phyloP scores from a whole-genome alignment of 2,113 vertebrate species.

The Phoxinus phoxinus region DNA sequence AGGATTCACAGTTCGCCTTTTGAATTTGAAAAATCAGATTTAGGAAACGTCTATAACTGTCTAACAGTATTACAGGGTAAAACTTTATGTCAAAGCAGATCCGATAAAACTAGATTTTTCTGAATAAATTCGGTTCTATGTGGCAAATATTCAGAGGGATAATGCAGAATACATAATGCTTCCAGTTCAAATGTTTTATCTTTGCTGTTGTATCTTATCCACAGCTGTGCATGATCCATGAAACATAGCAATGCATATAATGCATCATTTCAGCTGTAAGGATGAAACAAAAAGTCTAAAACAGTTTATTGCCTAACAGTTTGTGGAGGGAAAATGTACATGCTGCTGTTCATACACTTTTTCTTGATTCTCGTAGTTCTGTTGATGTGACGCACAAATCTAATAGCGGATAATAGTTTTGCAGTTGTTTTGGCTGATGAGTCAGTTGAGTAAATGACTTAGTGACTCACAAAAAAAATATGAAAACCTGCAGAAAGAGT shows the following conservation, averaged over 20 bases:
- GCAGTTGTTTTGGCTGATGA: neutral
- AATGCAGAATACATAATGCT: neutral
- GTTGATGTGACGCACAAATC: neutral
- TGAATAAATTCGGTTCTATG: constrained; percentile 52
- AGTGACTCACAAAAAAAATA: neutral
- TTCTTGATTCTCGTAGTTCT: neutral
- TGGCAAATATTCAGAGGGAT: neutral
- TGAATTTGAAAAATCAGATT: constrained; percentile 72
- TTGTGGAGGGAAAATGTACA: too few species aligned
- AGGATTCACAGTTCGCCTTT: constrained; percentile 68
- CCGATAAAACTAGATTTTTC: constrained; percentile 66
- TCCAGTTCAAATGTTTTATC: neutral
- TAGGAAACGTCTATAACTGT: constrained; percentile 73
- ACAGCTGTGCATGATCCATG: neutral
- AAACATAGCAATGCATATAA: neutral
- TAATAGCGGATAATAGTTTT: neutral
- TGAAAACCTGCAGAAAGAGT: neutral
- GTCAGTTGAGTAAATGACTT: neutral
- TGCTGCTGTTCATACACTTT: neutral
- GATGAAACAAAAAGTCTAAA: neutral
- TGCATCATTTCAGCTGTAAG: neutral
- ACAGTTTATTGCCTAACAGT: neutral
- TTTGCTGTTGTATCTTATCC: constrained; percentile 8
- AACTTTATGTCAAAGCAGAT: constrained; percentile 68
- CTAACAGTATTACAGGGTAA: constrained; percentile 68